Percentiles rank a stretch among this genome's conserved stretches.
These are phyloP conservation scores for Lindbergichthys nudifrons DNA, from an alignment of 2,797 vertebrate species.

Conservation along the genomic window DNA sequence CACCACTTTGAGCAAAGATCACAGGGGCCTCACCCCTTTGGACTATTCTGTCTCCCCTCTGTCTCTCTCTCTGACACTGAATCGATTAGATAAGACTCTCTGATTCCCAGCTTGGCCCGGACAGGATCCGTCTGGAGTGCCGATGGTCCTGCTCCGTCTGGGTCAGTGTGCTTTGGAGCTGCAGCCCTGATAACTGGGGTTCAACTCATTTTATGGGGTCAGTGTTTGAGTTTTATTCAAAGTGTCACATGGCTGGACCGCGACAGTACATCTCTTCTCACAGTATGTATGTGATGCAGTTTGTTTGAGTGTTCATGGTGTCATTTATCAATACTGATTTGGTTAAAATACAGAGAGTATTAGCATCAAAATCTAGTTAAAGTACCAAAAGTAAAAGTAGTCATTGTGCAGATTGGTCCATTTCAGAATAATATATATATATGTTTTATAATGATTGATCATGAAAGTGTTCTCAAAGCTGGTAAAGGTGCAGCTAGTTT, in stretches of 20 bases:
- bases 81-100: slow-evolving; percentile 63
- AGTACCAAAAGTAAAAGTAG: no score
- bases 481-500: no score
- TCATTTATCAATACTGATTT: slow-evolving; percentile 33
- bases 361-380: no score
- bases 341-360: neutral
- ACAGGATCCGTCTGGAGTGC: slow-evolving; percentile 55
- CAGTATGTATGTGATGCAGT: slow-evolving; percentile 4
- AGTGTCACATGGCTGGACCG: slow-evolving; percentile 21
- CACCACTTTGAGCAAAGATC: slow-evolving; percentile 42
- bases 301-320: slow-evolving; percentile 32
- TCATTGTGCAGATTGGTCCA: no score
- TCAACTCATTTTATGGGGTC: slow-evolving; percentile 36
- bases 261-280: slow-evolving; percentile 3
- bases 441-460: no score
- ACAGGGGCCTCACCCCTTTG: slow-evolving; percentile 30
- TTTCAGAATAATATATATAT: no score
- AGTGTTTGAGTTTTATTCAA: slow-evolving; percentile 32
- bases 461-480: no score
- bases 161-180: slow-evolving; percentile 48
- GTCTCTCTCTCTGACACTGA: slow-evolving; percentile 36
- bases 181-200: slow-evolving; percentile 10
- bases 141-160: slow-evolving; percentile 43
- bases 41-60: slow-evolving; percentile 47
- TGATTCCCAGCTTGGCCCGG: slow-evolving; percentile 56